Percentiles rank a stretch among this genome's conserved stretches.
Conservation (phyloP, 1,140 invertebrate genomes). For the Mizuhopecten yessoensis region DNA sequence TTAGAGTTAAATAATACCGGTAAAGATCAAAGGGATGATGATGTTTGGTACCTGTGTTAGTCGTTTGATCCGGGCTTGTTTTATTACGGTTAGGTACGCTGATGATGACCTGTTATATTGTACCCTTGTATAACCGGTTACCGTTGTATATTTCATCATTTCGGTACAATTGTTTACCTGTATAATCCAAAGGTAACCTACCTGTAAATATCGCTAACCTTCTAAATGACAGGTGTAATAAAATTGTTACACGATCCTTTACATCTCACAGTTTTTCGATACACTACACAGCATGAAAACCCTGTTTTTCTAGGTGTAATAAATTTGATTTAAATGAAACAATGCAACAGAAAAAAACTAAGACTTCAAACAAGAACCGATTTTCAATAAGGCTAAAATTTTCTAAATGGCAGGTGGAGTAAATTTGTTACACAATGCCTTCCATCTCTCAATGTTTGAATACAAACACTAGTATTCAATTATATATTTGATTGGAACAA, state of each 20-base stretch:
- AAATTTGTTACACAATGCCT: too few species aligned
- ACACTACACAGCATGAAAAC: background rate
- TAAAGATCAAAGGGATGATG: background rate
- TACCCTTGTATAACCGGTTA: slow-evolving; percentile 22
- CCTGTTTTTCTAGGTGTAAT: background rate
- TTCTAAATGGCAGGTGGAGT: too few species aligned
- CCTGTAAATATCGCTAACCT: slow-evolving; percentile 29
- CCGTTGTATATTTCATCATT: background rate
- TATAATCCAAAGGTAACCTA: background rate
- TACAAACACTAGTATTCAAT: too few species aligned
- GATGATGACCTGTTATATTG: background rate
- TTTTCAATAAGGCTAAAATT: too few species aligned
- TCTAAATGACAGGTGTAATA: slow-evolving; percentile 12
- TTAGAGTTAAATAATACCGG: slow-evolving; percentile 28
- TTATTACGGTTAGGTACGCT: background rate
- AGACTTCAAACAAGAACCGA: too few species aligned
- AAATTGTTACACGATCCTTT: background rate
- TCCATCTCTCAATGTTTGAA: too few species aligned
- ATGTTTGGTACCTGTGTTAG: background rate
- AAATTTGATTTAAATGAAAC: too few species aligned
- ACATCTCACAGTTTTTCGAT: background rate
- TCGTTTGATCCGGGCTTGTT: background rate
- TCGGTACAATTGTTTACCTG: background rate
- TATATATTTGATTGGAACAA: too few species aligned
- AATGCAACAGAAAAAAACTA: too few species aligned